These are phyloP conservation scores for Trichogramma dendrolimi DNA, from an alignment of 2,888 invertebrate genomes.

Conservation along the genomic window DNA sequence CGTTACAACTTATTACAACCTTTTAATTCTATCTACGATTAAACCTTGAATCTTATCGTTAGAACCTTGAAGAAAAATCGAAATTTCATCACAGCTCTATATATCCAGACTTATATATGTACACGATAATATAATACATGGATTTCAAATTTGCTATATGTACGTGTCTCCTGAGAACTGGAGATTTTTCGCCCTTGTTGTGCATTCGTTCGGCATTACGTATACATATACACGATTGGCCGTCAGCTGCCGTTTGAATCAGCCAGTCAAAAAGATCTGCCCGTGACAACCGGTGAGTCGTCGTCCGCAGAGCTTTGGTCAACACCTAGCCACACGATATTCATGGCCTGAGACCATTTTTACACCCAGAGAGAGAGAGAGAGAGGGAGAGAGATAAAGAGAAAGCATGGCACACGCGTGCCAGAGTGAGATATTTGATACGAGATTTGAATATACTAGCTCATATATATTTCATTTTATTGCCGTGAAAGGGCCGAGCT, in stretches of 20 bases:
- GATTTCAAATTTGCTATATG: too few species aligned
- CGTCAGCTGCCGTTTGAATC: conserved; percentile 13
- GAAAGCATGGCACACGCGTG: conserved; percentile 37
- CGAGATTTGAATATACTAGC: conserved; percentile 50
- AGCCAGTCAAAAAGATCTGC: conserved; percentile 2
- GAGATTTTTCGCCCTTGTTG: too few species aligned
- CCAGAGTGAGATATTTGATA: conserved; percentile 46
- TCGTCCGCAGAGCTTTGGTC: conserved; percentile 11
- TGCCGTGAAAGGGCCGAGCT: conserved; percentile 1
- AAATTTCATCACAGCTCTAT: too few species aligned
- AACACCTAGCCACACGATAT: conserved; percentile 47
- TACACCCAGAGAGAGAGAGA: conserved; percentile 29
- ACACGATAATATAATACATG: too few species aligned
- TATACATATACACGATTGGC: conserved; percentile 16
- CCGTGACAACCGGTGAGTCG: background rate
- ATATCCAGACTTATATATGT: too few species aligned
- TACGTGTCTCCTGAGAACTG: too few species aligned
- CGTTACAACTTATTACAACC: too few species aligned
- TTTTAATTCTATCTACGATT: too few species aligned
- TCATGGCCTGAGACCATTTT: conserved; percentile 51
- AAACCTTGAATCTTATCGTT: too few species aligned
- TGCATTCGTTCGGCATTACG: too few species aligned
- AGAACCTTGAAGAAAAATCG: too few species aligned
- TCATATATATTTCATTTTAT: conserved; percentile 49
- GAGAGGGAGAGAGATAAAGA: too few species aligned